A percentile compares a stretch with the other conserved stretches of the same genome.
These are phyloP conservation scores for Torymus auratus DNA, from an alignment of 2,888 invertebrate species.

Conservation along the genomic window DNA sequence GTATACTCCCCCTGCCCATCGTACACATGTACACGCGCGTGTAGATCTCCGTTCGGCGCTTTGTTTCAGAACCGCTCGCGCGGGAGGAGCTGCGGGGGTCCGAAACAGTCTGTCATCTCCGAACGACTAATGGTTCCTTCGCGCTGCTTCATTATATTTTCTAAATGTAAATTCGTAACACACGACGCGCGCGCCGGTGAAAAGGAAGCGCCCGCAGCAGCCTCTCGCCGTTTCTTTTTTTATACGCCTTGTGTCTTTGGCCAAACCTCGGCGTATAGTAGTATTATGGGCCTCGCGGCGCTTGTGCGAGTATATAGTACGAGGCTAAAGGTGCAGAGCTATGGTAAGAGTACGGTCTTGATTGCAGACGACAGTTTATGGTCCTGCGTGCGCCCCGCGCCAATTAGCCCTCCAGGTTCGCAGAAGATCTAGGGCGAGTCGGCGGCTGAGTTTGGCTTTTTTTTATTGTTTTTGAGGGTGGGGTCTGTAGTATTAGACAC, in stretches of 20 bases:
- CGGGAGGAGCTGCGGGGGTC: slow-evolving; percentile 75
- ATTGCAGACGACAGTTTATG: slow-evolving; percentile 77
- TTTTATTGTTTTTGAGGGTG: slow-evolving; percentile 36
- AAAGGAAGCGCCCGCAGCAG: slow-evolving; percentile 6
- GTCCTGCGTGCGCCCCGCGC: slow-evolving; percentile 70
- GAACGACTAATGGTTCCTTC: slow-evolving; percentile 76
- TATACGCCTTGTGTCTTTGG: slow-evolving; percentile 4
- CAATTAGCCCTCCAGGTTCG: slow-evolving; percentile 75
- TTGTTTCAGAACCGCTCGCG: slow-evolving; percentile 69
- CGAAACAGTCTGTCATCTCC: slow-evolving; percentile 76
- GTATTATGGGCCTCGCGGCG: too few species aligned
- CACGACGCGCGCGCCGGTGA: slow-evolving; percentile 56
- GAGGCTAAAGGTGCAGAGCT: too few species aligned
- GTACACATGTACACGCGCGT: not conserved
- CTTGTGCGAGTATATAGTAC: too few species aligned
- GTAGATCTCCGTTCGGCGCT: slow-evolving; percentile 58
- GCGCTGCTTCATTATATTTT: slow-evolving; percentile 77
- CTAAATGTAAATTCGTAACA: slow-evolving; percentile 77
- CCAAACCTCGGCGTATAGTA: not conserved
- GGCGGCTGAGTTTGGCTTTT: slow-evolving; percentile 28
- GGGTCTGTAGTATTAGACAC: not conserved
- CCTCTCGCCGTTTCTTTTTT: not conserved
- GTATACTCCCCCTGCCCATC: not conserved
- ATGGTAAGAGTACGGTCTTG: slow-evolving; percentile 67
- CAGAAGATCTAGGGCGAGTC: slow-evolving; percentile 63